Evolutionary conservation across 2,113 vertebrate species (phyloP).

Genomic region (Prochilodus magdalenae): DNA sequence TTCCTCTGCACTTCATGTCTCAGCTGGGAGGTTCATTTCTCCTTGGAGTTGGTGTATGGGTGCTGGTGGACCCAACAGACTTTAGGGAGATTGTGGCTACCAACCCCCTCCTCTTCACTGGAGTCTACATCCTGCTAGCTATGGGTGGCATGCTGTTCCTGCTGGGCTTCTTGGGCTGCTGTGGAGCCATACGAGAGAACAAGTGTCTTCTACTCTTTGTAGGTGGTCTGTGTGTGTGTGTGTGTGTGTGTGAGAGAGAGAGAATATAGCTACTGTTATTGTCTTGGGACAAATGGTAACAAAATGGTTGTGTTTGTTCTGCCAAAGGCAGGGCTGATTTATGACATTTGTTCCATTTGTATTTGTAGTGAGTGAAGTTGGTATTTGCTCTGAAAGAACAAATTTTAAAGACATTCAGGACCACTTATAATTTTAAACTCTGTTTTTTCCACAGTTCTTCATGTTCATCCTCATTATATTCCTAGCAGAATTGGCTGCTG

Average conservation of each 20-base stretch:
- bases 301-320: no score
- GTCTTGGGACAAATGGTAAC: no score
- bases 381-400: no score
- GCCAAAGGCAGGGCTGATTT: no score
- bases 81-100: slow-evolving; percentile 93
- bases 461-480: slow-evolving; percentile 96
- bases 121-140: slow-evolving; percentile 90
- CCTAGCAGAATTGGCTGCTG: slow-evolving; percentile 91
- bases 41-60: slow-evolving; percentile 92
- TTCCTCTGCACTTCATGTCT: background rate
- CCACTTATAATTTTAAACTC: no score
- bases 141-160: slow-evolving; percentile 95
- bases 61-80: slow-evolving; percentile 92
- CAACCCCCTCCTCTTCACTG: slow-evolving; percentile 90
- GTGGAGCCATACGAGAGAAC: slow-evolving; percentile 93
- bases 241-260: no score
- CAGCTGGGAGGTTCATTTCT: slow-evolving; percentile 93
- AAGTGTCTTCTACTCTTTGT: slow-evolving; percentile 95
- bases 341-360: no score
- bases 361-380: no score
- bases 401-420: no score
- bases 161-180: slow-evolving; percentile 96
- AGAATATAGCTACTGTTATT: no score
- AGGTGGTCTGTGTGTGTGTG: slow-evolving; percentile 68
- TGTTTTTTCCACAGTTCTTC: slow-evolving; percentile 84